These are phyloP conservation scores for Nomada goodeniana DNA, from an alignment of 2,888 invertebrate species.

Conservation along the genomic window DNA sequence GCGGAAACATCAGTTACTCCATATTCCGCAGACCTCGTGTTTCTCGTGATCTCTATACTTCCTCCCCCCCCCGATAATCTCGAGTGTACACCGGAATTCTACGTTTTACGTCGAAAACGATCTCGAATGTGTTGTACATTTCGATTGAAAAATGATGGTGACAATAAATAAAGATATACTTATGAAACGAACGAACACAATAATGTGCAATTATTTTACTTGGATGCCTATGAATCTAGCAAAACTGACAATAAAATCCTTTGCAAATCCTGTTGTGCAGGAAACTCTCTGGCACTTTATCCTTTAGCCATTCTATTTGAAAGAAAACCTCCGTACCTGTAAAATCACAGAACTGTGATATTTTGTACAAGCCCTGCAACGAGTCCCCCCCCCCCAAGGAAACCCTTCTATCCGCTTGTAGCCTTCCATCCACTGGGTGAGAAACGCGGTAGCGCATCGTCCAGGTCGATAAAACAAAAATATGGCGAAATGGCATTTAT, in stretches of 20 bases:
- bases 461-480: conserved; percentile 65
- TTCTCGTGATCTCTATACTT: conserved; percentile 43
- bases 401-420: neutral
- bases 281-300: no score
- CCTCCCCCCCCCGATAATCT: neutral
- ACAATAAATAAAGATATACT: conserved; percentile 39
- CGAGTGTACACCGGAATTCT: no score
- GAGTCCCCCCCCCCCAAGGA: no score
- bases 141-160: neutral
- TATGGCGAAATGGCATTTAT: conserved; percentile 78
- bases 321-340: no score
- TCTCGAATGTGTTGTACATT: neutral
- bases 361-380: no score
- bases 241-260: neutral
- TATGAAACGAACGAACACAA: neutral
- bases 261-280: no score
- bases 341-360: no score
- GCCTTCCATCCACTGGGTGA: neutral
- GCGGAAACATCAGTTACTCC: conserved; percentile 64
- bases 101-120: neutral
- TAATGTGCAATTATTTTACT: neutral
- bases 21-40: conserved; percentile 48
- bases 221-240: neutral
- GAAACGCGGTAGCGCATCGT: neutral
- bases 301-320: no score